phyloP scores from a whole-genome alignment of 2,113 vertebrate species.

The Myotis davidii region DNA sequence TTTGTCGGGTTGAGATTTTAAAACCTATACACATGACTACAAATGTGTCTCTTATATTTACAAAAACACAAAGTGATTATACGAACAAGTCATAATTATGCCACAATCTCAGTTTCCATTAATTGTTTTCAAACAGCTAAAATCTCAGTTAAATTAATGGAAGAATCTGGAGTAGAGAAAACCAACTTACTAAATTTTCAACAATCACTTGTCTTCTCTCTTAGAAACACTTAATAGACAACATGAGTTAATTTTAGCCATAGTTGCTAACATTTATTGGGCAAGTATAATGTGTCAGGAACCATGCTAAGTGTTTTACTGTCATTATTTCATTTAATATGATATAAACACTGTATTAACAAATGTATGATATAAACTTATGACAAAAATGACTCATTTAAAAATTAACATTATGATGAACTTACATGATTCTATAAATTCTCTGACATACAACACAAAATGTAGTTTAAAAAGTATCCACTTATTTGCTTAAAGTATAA shows the following conservation, averaged over 20 bases:
- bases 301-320: not conserved
- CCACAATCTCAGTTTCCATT: conserved; percentile 27
- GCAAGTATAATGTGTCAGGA: not conserved
- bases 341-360: conserved; percentile 22
- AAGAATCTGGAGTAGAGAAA: not conserved
- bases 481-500: not conserved
- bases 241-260: not conserved
- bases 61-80: not conserved
- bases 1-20: not conserved
- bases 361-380: not conserved
- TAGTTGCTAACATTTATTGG: not conserved
- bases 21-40: not conserved
- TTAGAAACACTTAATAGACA: not conserved
- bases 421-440: not conserved
- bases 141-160: conserved; percentile 53
- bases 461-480: not conserved
- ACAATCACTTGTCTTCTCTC: conserved; percentile 19
- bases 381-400: not conserved
- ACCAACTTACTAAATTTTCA: conserved; percentile 26
- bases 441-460: not conserved
- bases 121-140: conserved; percentile 55
- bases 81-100: not conserved
- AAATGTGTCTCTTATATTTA: not conserved
- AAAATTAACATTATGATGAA: conserved; percentile 17
- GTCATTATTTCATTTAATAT: conserved; percentile 13